Percentiles rank a stretch among this genome's conserved stretches.
Conservation (phyloP, 2,113 vertebrate species). For the Boulengeromyrus knoepffleri region DNA sequence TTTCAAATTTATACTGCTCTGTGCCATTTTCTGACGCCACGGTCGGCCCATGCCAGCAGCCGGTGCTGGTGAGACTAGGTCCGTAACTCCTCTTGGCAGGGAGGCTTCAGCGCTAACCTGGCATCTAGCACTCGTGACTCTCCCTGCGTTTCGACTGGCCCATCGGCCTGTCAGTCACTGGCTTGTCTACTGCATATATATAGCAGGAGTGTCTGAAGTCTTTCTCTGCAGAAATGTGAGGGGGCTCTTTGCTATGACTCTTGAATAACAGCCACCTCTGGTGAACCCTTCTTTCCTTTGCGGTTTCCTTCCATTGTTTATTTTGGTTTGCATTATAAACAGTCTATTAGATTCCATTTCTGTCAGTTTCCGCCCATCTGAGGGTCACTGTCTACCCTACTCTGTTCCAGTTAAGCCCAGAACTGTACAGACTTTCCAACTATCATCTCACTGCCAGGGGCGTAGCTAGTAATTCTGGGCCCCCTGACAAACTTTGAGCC, state of each 20-base stretch:
- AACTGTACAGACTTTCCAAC: neutral
- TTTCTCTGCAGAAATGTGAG: neutral
- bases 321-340: neutral
- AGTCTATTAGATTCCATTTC: neutral
- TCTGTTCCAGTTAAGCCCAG: neutral
- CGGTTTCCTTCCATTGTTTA: neutral
- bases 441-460: neutral
- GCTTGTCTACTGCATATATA: neutral
- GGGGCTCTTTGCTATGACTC: too few relatives aligned
- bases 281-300: neutral
- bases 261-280: neutral
- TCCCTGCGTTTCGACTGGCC: neutral
- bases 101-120: neutral
- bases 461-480: neutral
- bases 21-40: neutral
- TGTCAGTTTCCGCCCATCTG: neutral
- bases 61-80: neutral
- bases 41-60: neutral
- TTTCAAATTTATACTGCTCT: neutral
- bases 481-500: neutral
- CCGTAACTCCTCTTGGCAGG: neutral
- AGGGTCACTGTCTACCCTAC: neutral
- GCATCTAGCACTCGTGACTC: neutral
- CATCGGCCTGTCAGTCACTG: neutral
- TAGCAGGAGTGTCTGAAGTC: neutral